Conservation (phyloP, 2,797 vertebrate species). For the Fistularia tabacaria region DNA sequence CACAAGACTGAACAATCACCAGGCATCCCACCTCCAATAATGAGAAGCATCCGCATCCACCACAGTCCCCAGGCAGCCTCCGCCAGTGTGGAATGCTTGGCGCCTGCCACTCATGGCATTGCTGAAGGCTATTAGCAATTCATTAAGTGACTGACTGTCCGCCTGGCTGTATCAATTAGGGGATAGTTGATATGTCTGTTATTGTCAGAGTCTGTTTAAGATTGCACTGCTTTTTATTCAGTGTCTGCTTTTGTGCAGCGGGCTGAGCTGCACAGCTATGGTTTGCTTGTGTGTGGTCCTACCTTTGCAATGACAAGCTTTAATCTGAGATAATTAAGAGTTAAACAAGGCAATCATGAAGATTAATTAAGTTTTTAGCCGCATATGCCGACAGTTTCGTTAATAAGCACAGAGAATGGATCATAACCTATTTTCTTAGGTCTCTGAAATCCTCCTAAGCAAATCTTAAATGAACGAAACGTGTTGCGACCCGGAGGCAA, state of each 20-base stretch:
- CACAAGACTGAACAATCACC: conserved; percentile 66
- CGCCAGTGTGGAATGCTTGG: conserved; percentile 65
- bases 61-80: conserved; percentile 52
- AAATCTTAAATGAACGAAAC: conserved; percentile 21
- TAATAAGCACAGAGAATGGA: not conserved
- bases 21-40: conserved; percentile 69
- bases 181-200: conserved; percentile 74
- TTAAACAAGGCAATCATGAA: conserved; percentile 8
- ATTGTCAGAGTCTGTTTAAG: conserved; percentile 61
- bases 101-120: conserved; percentile 63
- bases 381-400: not conserved
- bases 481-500: conserved; percentile 68
- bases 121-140: conserved; percentile 70
- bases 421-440: not conserved
- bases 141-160: conserved; percentile 64
- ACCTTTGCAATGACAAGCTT: conserved; percentile 11
- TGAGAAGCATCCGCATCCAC: conserved; percentile 67
- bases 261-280: not conserved
- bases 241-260: conserved; percentile 24
- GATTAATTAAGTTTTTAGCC: conserved; percentile 7
- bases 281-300: conserved; percentile 19
- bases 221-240: conserved; percentile 58
- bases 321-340: conserved; percentile 16
- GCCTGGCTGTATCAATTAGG: conserved; percentile 74
- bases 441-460: not conserved